Percentiles rank a stretch among this genome's conserved stretches.
These are phyloP conservation scores for Laupala kohalensis DNA, from an alignment of 1,140 invertebrate genomes.

Conservation along the genomic window DNA sequence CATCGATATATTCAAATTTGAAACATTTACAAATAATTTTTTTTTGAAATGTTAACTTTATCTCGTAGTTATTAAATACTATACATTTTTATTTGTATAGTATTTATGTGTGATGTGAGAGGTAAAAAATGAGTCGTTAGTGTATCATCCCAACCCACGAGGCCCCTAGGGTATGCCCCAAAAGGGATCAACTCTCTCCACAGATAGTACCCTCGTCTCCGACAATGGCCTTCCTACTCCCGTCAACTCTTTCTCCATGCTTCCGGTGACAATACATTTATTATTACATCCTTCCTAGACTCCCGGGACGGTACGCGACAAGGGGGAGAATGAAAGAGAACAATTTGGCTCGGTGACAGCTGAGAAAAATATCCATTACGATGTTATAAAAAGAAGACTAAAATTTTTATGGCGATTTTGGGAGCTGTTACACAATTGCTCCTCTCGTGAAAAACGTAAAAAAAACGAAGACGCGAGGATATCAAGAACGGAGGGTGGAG, in stretches of 20 bases:
- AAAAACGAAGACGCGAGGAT: neutral
- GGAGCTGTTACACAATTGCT: neutral
- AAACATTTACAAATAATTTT: no score
- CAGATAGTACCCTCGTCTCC: neutral
- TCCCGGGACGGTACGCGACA: neutral
- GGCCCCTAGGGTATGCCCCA: no score
- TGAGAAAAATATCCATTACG: neutral
- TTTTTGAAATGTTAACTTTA: no score
- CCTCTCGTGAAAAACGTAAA: no score
- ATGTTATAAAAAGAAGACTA: neutral
- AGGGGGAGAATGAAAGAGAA: neutral
- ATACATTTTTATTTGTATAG: no score
- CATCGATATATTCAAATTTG: no score
- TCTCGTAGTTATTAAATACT: no score
- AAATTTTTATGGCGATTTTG: neutral
- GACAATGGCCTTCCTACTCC: neutral
- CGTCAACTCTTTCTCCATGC: neutral
- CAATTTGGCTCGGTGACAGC: neutral
- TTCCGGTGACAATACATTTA: neutral
- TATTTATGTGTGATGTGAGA: no score
- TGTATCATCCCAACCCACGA: no score
- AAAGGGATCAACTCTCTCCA: neutral
- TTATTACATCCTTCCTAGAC: neutral
- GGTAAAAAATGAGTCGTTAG: no score
- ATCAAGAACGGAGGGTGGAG: neutral